Evolutionary conservation across 2,888 invertebrate genomes (phyloP).

Genomic region (Slavum lentiscoides): DNA sequence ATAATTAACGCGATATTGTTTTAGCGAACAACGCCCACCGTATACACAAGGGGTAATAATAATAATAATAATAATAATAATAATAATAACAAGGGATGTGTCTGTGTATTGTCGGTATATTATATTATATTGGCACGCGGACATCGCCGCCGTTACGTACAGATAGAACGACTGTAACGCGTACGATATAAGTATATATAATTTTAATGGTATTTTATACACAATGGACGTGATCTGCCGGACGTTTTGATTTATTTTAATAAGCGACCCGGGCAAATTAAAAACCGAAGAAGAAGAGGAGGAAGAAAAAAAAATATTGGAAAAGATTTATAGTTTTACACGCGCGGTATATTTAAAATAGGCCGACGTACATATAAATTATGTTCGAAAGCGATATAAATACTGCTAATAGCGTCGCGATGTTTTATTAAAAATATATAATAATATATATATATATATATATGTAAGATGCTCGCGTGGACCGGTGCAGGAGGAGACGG

Average conservation of each 20-base stretch:
- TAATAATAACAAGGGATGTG: background rate
- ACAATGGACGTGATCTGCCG: constrained; percentile 6
- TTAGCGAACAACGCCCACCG: no score
- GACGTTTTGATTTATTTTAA: constrained; percentile 45
- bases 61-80: no score
- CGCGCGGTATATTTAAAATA: constrained; percentile 33
- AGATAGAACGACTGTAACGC: no score
- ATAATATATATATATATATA: background rate
- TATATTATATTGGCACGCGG: background rate
- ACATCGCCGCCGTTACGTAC: no score
- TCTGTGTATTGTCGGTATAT: no score
- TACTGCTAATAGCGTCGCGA: constrained; percentile 19
- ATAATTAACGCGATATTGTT: no score
- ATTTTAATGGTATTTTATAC: background rate
- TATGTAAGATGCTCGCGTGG: no score
- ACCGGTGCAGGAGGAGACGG: no score
- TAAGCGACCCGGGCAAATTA: constrained; percentile 17
- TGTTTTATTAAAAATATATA: constrained; percentile 10
- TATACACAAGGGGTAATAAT: no score
- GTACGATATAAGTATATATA: background rate
- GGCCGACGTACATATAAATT: constrained; percentile 39
- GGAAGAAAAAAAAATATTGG: background rate
- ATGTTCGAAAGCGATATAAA: constrained; percentile 35
- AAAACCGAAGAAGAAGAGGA: background rate
- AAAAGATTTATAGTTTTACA: constrained; percentile 45